Percentiles rank a stretch among this genome's conserved stretches.
These are phyloP conservation scores for Sarcophaga bullata DNA, from an alignment of 1,140 invertebrate genomes.

Conservation along the genomic window DNA sequence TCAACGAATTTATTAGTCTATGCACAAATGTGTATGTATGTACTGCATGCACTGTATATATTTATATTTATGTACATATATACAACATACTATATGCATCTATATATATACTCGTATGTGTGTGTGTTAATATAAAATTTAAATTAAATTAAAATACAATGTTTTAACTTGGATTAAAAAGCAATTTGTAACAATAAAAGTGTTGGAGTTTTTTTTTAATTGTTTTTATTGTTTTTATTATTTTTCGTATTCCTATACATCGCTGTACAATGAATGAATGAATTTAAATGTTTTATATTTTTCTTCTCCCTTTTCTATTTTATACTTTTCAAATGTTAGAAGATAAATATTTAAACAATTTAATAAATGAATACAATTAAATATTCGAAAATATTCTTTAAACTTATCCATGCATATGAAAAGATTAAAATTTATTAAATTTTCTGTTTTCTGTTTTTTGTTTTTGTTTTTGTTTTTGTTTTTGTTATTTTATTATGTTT, in stretches of 20 bases:
- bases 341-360: background rate
- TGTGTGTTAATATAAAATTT: background rate
- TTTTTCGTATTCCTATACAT: too few species aligned
- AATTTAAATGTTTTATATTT: too few species aligned
- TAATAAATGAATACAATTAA: background rate
- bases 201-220: background rate
- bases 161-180: constrained; percentile 8
- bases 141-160: constrained; percentile 10
- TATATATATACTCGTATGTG: too few species aligned
- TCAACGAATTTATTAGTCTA: too few species aligned
- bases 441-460: constrained; percentile 15
- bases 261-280: too few species aligned
- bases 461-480: too few species aligned
- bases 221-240: background rate
- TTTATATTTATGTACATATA: too few species aligned
- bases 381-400: background rate
- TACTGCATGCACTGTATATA: too few species aligned
- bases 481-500: too few species aligned
- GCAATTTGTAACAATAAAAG: background rate
- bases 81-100: too few species aligned
- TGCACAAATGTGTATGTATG: too few species aligned
- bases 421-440: background rate
- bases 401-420: background rate
- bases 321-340: background rate
- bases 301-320: too few species aligned